Evolutionary conservation across 2,888 invertebrate species (phyloP).

Genomic region (Phlogophora meticulosa): DNA sequence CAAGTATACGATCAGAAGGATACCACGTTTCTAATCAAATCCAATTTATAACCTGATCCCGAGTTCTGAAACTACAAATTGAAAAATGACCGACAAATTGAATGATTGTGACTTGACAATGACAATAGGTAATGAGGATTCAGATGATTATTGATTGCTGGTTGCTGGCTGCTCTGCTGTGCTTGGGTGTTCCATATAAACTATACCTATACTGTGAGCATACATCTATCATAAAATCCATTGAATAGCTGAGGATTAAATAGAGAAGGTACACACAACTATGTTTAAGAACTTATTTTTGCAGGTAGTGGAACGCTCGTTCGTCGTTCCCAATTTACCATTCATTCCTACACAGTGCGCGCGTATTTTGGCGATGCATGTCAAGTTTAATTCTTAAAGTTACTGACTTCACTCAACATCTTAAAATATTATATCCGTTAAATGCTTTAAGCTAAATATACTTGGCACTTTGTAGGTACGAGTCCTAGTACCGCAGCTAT

Average conservation of each 20-base stretch:
- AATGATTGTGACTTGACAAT: not conserved
- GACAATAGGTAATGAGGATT: constrained; percentile 2
- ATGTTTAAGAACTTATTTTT: not conserved
- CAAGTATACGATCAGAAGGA: constrained; percentile 16
- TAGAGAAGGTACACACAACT: not conserved
- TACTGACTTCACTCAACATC: no score
- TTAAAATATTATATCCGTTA: no score
- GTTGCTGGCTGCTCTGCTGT: no score
- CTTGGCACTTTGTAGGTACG: no score
- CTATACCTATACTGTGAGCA: not conserved
- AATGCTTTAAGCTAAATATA: no score
- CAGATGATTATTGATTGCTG: not conserved
- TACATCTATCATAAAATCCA: not conserved
- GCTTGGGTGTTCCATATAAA: not conserved
- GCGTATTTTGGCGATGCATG: no score
- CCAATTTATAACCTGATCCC: constrained; percentile 65
- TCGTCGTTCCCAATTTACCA: no score
- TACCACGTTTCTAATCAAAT: constrained; percentile 62
- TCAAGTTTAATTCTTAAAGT: no score
- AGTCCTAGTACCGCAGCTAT: no score
- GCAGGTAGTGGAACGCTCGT: constrained; percentile 1
- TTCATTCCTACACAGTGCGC: no score
- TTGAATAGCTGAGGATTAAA: not conserved
- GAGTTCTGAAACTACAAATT: constrained; percentile 57
- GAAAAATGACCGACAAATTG: constrained; percentile 51